These are phyloP conservation scores for Potamarius usumacintae DNA, from an alignment of 2,113 vertebrate species.

Conservation along the genomic window DNA sequence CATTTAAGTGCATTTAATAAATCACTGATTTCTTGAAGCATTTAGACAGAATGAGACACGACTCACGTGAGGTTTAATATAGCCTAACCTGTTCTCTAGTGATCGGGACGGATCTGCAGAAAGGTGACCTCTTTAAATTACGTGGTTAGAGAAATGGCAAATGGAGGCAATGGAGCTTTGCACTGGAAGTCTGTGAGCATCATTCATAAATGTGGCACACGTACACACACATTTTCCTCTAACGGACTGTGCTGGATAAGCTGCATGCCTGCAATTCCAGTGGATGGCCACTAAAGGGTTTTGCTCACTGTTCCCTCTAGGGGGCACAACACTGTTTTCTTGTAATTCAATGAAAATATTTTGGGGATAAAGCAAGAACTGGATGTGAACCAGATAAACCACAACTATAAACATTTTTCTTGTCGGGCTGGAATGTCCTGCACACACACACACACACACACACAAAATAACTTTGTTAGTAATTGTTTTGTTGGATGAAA, in stretches of 20 bases:
- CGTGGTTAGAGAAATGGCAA: constrained; percentile 1
- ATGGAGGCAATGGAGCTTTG: constrained; percentile 29
- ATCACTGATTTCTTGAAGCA: constrained; percentile 19
- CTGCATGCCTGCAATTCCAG: constrained; percentile 45
- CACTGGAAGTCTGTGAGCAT: constrained; percentile 2
- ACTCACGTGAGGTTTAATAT: not conserved
- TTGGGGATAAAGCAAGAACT: not conserved
- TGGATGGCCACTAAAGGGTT: constrained; percentile 24
- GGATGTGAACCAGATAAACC: constrained; percentile 14
- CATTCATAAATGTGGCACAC: constrained; percentile 32
- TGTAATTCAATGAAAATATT: not conserved
- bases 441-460: not conserved
- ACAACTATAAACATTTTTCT: constrained; percentile 4
- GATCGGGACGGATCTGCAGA: not conserved
- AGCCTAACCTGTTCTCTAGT: not conserved
- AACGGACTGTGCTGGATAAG: constrained; percentile 45
- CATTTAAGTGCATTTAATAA: constrained; percentile 23
- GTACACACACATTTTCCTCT: constrained; percentile 36
- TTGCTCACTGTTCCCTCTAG: constrained; percentile 30
- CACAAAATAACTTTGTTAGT: not conserved
- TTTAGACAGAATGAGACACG: not conserved
- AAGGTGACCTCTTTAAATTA: not conserved
- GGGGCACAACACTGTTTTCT: constrained; percentile 1
- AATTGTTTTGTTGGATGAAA: not conserved
- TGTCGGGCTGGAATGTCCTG: not conserved